Evolutionary conservation across 2,797 vertebrate species (phyloP), one percentile per base, ranked within the genome.

Genomic region (Erpetoichthys calabaricus): DNA sequence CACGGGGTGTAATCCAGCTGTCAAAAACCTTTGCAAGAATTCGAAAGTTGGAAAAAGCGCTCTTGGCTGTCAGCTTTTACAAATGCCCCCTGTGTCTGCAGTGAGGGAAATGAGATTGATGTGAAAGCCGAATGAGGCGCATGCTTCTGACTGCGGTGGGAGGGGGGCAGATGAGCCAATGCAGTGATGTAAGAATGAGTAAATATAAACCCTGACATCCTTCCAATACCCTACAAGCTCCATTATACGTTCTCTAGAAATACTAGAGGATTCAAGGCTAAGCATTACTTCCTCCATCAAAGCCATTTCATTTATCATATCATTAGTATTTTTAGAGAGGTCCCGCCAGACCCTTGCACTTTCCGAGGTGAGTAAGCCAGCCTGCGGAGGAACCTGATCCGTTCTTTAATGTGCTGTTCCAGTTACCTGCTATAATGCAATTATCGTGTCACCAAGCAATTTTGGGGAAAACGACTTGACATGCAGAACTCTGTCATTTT

Each of bases 141-240:
- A 64, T 59, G 51, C 58, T 57, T 61, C 53, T 8, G 41, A 49
- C 42, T 49, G 56, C 43, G 42, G 49, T 51, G 57, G 45, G 56
- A 47, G 7, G n/a, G 42, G 8, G 3, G 50, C 53, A 55, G 43
- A 45, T 61, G 68, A 25, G 25, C 25, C 25, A 65, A 63, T 45
- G 47, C 45, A 42, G 44, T 80, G 76, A 80, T 80, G 79, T 75
- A 75, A 70, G 70, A 64, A 67, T 71, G 68, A 77, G 78, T 80
- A 81, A 83, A 83, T 84, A 67, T 64, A 64, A 65, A 65, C 49
- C 67, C 63, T 72, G 70, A 70, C 78, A 79, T 84, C 80, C 78
- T 79, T 55, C 53, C 75, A 75, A 75, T 77, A 72, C 64, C 74
- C 63, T 68, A 56, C 56, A 71, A 25, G 57, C 68, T 79, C 83